These are phyloP conservation scores for Hemichromis elongatus DNA, from an alignment of 2,113 vertebrate species.

Conservation along the genomic window DNA sequence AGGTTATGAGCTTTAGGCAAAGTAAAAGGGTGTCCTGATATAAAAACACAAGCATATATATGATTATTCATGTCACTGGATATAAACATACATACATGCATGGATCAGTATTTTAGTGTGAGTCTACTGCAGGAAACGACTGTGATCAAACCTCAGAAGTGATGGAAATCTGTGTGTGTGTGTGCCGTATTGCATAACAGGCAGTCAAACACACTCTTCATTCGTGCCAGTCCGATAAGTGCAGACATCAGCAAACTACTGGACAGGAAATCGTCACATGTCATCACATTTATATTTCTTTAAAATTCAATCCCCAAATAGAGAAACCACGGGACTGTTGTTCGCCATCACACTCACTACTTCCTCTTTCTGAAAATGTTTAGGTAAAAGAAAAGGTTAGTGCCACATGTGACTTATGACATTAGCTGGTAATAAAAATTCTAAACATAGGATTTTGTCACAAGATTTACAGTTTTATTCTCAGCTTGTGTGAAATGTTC, in stretches of 20 bases:
- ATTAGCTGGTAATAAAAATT: neutral
- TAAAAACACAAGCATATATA: neutral
- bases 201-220: neutral
- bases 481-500: neutral
- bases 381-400: neutral
- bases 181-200: neutral
- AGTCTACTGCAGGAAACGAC: neutral
- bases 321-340: neutral
- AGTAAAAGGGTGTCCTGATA: neutral
- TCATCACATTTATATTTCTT: neutral
- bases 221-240: neutral
- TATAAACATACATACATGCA: neutral
- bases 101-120: neutral
- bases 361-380: conserved; percentile 38
- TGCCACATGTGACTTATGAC: neutral
- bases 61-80: neutral
- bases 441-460: neutral
- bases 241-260: conserved; percentile 12
- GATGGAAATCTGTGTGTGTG: neutral
- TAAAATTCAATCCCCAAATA: neutral
- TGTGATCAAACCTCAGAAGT: neutral
- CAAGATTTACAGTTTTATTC: neutral
- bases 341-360: neutral
- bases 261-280: neutral
- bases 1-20: neutral